Percentiles rank a stretch among this genome's conserved stretches.
phyloP scores from a whole-genome alignment of 2,797 vertebrate genomes.

The Nasua narica region DNA sequence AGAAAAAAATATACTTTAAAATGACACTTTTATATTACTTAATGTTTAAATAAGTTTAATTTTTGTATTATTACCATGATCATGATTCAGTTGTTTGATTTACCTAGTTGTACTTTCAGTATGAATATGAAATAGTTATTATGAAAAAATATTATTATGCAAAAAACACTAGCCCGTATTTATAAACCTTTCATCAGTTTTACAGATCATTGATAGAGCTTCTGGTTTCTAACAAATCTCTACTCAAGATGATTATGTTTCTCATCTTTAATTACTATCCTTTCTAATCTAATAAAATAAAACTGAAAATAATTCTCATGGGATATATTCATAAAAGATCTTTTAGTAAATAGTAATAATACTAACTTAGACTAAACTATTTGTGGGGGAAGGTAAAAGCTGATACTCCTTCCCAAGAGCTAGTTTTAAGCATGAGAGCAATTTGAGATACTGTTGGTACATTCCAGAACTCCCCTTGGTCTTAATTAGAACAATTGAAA shows the following conservation, averaged over 20 bases:
- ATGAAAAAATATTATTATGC: not conserved
- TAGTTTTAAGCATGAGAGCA: conserved; percentile 72
- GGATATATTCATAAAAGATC: conserved; percentile 35
- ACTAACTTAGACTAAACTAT: conserved; percentile 78
- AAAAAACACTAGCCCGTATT: not conserved
- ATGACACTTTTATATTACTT: not conserved
- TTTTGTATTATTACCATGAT: not conserved
- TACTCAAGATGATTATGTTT: conserved; percentile 61
- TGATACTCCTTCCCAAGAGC: conserved; percentile 65
- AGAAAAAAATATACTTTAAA: not conserved
- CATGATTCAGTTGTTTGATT: not conserved
- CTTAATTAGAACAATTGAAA: conserved; percentile 85
- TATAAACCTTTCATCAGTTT: not conserved
- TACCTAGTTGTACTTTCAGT: not conserved
- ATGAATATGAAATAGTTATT: not conserved
- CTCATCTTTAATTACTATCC: conserved; percentile 33
- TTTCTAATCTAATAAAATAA: conserved; percentile 59
- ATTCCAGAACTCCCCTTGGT: conserved; percentile 85
- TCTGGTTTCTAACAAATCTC: conserved; percentile 42
- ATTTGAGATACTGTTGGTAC: conserved; percentile 79
- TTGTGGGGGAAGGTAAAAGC: conserved; percentile 69
- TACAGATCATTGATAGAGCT: not conserved
- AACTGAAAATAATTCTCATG: conserved; percentile 41
- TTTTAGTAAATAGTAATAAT: conserved; percentile 67
- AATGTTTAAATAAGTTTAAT: not conserved